A percentile compares a stretch with the other conserved stretches of the same genome.
These are phyloP conservation scores for Chinchilla lanigera DNA, from an alignment of 2,113 vertebrate species.

Conservation along the genomic window DNA sequence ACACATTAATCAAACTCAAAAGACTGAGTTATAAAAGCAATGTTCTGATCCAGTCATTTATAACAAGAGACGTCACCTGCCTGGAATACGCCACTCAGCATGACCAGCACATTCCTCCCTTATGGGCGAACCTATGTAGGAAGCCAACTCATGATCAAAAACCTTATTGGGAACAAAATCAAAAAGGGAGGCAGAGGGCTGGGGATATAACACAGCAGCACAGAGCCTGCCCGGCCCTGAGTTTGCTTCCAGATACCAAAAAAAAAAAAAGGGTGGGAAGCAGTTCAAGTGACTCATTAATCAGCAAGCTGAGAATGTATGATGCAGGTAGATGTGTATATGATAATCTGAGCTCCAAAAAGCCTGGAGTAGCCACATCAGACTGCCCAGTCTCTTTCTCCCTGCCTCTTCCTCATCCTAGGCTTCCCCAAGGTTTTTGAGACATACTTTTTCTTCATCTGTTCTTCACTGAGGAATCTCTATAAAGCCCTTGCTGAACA, in stretches of 20 bases:
- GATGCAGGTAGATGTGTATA: no score
- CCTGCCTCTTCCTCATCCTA: not conserved
- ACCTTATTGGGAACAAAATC: conserved; percentile 16
- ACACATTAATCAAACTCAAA: not conserved
- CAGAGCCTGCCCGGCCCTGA: no score
- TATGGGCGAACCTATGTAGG: not conserved
- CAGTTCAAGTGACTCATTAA: not conserved
- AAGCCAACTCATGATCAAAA: conserved; percentile 5
- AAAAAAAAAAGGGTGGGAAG: not conserved
- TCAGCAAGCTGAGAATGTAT: not conserved
- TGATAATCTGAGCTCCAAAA: not conserved
- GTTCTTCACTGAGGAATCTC: not conserved
- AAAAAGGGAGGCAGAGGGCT: not conserved
- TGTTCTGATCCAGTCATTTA: not conserved
- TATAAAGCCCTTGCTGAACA: not conserved
- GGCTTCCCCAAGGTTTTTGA: not conserved
- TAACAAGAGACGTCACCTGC: conserved; percentile 11
- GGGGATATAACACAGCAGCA: no score
- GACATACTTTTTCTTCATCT: not conserved
- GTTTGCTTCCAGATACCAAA: no score
- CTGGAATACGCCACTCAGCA: not conserved
- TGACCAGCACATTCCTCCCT: conserved; percentile 20
- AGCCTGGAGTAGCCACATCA: not conserved
- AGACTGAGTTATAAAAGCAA: not conserved
- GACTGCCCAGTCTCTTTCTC: not conserved